A percentile compares a stretch with the other conserved stretches of the same genome.
Conservation (phyloP, 2,797 vertebrate genomes). For the Hydrocynus forskahlii region DNA sequence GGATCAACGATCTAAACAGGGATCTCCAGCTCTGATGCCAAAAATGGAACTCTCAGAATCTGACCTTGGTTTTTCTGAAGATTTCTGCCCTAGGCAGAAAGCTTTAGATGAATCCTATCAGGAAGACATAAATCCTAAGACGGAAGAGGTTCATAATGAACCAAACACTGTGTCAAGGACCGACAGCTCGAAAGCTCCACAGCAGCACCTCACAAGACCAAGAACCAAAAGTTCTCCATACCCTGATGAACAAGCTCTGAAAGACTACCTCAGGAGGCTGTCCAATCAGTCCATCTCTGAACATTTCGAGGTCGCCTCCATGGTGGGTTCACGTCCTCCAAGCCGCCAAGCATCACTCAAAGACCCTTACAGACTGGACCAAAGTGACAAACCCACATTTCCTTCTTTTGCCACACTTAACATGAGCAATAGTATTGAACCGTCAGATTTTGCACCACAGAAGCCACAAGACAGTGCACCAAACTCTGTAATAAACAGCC, state of each 20-base stretch:
- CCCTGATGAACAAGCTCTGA: conserved; percentile 76
- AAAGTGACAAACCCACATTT: conserved; percentile 18
- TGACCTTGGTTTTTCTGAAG: neutral
- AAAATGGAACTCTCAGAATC: conserved; percentile 14
- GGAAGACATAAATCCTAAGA: neutral
- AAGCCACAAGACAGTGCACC: conserved; percentile 18
- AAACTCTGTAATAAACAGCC: neutral
- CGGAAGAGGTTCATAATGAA: conserved; percentile 6
- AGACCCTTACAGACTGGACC: conserved; percentile 52
- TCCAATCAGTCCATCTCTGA: conserved; percentile 75
- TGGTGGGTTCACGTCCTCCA: conserved; percentile 73
- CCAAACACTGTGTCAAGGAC: neutral
- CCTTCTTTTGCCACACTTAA: conserved; percentile 25
- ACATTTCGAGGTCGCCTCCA: conserved; percentile 52
- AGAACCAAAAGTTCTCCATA: conserved; percentile 63
- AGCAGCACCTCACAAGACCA: conserved; percentile 6
- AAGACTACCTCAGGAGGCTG: conserved; percentile 75
- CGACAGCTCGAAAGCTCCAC: conserved; percentile 27
- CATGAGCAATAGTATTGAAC: conserved; percentile 5
- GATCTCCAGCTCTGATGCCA: conserved; percentile 35
- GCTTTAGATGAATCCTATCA: conserved; percentile 6
- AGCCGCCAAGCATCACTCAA: conserved; percentile 77
- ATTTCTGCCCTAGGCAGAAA: neutral
- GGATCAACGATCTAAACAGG: conserved; percentile 37
- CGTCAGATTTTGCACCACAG: conserved; percentile 18